phyloP scores from a whole-genome alignment of 2,888 invertebrate genomes.

The Dimorphilus gyrociliatus region DNA sequence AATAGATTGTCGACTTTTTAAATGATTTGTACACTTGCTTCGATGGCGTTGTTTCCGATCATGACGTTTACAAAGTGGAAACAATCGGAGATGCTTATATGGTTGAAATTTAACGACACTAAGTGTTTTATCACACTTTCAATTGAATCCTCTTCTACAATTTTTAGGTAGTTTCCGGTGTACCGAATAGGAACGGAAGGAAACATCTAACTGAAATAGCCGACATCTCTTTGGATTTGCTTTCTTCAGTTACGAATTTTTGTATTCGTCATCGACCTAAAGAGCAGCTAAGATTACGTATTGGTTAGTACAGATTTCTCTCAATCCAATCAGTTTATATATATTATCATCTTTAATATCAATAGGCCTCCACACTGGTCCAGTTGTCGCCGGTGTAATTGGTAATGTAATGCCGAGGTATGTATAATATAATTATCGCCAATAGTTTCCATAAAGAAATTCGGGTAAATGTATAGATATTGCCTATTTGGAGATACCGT shows the following conservation, averaged over 20 bases:
- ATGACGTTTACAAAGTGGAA: slow-evolving; percentile 66
- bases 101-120: no score
- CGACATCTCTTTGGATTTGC: slow-evolving; percentile 29
- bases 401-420: no score
- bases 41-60: slow-evolving; percentile 84
- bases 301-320: slow-evolving; percentile 17
- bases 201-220: slow-evolving; percentile 29
- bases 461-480: no score
- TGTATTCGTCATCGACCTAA: slow-evolving; percentile 24
- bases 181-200: slow-evolving; percentile 22
- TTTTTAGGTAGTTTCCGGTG: slow-evolving; percentile 23
- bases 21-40: slow-evolving; percentile 95
- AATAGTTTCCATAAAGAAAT: no score
- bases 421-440: no score
- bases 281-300: slow-evolving; percentile 21
- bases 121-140: no score
- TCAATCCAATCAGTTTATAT: no score
- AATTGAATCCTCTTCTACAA: no score
- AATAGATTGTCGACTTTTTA: slow-evolving; percentile 87
- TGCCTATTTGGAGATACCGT: no score
- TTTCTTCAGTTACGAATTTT: slow-evolving; percentile 37
- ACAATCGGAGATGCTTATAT: slow-evolving; percentile 12
- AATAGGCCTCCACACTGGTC: no score
- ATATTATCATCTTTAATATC: no score
- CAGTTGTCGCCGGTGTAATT: no score